Evolutionary conservation across 2,888 invertebrate genomes (phyloP).

Genomic region (Drosophila basisetae): DNA sequence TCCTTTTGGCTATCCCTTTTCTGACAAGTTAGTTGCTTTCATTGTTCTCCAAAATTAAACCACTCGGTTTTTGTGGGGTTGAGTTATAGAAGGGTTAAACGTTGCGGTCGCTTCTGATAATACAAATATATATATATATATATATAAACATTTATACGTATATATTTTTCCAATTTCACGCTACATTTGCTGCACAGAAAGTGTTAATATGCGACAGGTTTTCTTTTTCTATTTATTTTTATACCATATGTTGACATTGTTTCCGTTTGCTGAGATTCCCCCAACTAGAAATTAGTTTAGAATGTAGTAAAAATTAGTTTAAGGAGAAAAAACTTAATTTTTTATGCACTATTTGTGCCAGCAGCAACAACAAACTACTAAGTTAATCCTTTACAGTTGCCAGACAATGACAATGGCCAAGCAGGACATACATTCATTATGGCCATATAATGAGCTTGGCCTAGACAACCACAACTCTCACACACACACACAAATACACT

Average conservation of each 20-base stretch:
- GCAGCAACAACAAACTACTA: slow-evolving; percentile 45
- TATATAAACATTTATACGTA: slow-evolving; percentile 10
- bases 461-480: slow-evolving; percentile 8
- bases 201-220: slow-evolving; percentile 72
- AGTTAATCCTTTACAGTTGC: slow-evolving; percentile 73
- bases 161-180: slow-evolving; percentile 79
- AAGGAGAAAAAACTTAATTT: slow-evolving; percentile 61
- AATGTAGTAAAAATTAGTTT: slow-evolving; percentile 63
- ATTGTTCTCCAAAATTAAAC: slow-evolving; percentile 58
- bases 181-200: slow-evolving; percentile 72
- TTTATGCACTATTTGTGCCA: slow-evolving; percentile 31
- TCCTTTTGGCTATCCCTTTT: slow-evolving; percentile 32
- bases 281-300: slow-evolving; percentile 59
- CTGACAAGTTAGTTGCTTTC: slow-evolving; percentile 76
- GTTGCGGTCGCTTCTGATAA: slow-evolving; percentile 44
- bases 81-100: slow-evolving; percentile 68
- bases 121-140: slow-evolving; percentile 8
- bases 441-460: slow-evolving; percentile 83
- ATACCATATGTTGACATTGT: slow-evolving; percentile 63
- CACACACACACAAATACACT: slow-evolving; percentile 3
- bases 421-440: slow-evolving; percentile 68
- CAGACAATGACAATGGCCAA: slow-evolving; percentile 52
- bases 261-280: neutral
- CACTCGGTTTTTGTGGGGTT: slow-evolving; percentile 43
- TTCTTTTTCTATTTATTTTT: slow-evolving; percentile 9